Percentiles rank a stretch among this genome's conserved stretches.
These are phyloP conservation scores for Phoxinus dragarum DNA, from an alignment of 2,797 vertebrate genomes.

Conservation along the genomic window DNA sequence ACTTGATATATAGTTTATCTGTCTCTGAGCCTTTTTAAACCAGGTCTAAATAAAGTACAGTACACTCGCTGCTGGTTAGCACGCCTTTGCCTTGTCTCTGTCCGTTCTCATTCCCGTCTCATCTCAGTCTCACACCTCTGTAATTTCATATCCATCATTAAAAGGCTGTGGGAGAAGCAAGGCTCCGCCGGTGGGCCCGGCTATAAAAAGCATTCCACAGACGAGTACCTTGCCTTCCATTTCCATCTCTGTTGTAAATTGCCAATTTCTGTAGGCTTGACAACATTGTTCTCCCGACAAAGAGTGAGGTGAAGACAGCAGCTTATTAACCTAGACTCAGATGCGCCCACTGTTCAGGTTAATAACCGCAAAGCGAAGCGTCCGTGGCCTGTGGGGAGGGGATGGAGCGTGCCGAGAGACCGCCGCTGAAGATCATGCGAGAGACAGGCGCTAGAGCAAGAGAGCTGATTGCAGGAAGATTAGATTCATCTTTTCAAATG, in stretches of 20 bases:
- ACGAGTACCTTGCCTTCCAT: slow-evolving; percentile 62
- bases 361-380: slow-evolving; percentile 64
- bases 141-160: slow-evolving; percentile 66
- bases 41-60: slow-evolving; percentile 46
- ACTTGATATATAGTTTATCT: background rate
- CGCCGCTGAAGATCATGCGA: slow-evolving; percentile 53
- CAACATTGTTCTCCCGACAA: slow-evolving; percentile 64
- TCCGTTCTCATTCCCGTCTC: slow-evolving; percentile 61
- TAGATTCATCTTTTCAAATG: slow-evolving; percentile 63
- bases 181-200: slow-evolving; percentile 50
- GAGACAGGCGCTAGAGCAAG: slow-evolving; percentile 52
- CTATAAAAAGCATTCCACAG: slow-evolving; percentile 63
- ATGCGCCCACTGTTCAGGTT: slow-evolving; percentile 62
- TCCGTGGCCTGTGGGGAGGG: slow-evolving; percentile 48
- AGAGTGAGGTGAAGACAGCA: slow-evolving; percentile 64
- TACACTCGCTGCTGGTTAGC: slow-evolving; percentile 25
- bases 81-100: slow-evolving; percentile 37
- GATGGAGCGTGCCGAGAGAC: slow-evolving; percentile 48
- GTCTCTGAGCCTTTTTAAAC: slow-evolving; percentile 45
- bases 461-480: slow-evolving; percentile 62
- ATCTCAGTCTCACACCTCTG: slow-evolving; percentile 62
- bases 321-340: slow-evolving; percentile 66
- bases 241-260: slow-evolving; percentile 66
- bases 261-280: slow-evolving; percentile 66
- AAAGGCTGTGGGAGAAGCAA: slow-evolving; percentile 60